Evolutionary conservation across 2,888 invertebrate genomes (phyloP).

Genomic region (Drosophila formosana): DNA sequence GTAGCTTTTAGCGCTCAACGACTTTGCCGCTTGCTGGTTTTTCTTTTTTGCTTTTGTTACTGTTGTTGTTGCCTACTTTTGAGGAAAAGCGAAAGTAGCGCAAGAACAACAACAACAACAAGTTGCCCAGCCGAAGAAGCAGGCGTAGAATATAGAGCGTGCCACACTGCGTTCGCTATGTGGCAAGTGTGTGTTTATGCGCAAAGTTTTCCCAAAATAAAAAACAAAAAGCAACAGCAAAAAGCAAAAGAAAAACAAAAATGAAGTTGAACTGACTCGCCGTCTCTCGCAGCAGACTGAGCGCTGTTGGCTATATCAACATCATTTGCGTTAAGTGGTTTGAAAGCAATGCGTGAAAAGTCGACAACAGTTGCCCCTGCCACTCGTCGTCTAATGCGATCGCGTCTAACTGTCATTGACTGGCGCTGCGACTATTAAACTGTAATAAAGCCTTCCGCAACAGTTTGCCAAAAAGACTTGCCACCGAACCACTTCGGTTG

Average conservation of each 20-base stretch:
- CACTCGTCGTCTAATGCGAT: slow-evolving; percentile 45
- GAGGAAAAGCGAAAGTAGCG: slow-evolving; percentile 55
- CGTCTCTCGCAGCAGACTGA: slow-evolving; percentile 3
- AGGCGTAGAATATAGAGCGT: slow-evolving; percentile 41
- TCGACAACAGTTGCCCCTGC: slow-evolving; percentile 23
- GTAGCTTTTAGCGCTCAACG: slow-evolving; percentile 79
- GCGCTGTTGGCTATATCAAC: slow-evolving; percentile 67
- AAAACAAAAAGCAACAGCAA: slow-evolving; percentile 11
- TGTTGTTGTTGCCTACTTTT: slow-evolving; percentile 66
- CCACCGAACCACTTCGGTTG: slow-evolving; percentile 14
- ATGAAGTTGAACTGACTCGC: slow-evolving; percentile 53
- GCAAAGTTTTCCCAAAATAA: slow-evolving; percentile 48
- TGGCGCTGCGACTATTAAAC: slow-evolving; percentile 64
- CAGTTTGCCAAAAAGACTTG: slow-evolving; percentile 48
- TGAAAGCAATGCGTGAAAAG: slow-evolving; percentile 68
- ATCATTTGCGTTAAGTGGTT: slow-evolving; percentile 79
- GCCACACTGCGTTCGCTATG: slow-evolving; percentile 47
- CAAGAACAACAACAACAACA: slow-evolving; percentile 70
- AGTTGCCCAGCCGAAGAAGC: slow-evolving; percentile 38
- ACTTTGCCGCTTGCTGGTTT: slow-evolving; percentile 64
- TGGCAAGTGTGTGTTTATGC: slow-evolving; percentile 70
- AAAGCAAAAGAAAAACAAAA: slow-evolving; percentile 22
- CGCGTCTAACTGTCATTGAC: slow-evolving; percentile 48
- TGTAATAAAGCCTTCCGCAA: slow-evolving; percentile 64
- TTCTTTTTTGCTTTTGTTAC: slow-evolving; percentile 33